Evolutionary conservation across 2,113 vertebrate genomes (phyloP).

Genomic region (Acrocephalus arundinaceus): DNA sequence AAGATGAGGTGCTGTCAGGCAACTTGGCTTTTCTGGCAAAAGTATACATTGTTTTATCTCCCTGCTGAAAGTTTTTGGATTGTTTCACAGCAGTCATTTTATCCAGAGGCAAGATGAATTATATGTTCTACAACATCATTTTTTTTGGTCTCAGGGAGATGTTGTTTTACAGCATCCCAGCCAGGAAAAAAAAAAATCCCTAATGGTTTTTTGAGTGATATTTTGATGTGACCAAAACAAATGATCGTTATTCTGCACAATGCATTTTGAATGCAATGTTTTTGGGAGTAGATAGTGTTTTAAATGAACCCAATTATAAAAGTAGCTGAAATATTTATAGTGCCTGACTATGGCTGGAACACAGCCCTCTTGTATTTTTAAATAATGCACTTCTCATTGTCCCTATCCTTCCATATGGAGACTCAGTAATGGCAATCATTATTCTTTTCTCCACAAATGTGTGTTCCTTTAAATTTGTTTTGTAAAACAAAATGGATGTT

Average conservation of each 20-base stretch:
- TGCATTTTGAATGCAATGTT: neutral
- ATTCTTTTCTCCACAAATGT: neutral
- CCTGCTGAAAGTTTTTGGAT: neutral
- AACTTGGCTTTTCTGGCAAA: neutral
- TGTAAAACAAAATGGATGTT: neutral
- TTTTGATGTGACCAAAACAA: constrained; percentile 42
- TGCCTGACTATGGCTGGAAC: neutral
- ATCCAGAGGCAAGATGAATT: constrained; percentile 17
- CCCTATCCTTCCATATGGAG: neutral
- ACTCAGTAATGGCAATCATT: neutral
- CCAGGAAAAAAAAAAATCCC: neutral
- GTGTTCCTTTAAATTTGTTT: neutral
- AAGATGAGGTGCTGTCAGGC: neutral
- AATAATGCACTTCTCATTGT: neutral
- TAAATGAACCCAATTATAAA: constrained; percentile 34
- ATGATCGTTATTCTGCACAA: neutral
- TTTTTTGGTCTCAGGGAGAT: neutral
- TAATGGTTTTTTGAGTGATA: neutral
- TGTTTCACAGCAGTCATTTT: constrained; percentile 21
- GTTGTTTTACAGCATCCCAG: neutral
- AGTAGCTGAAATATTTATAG: constrained; percentile 28
- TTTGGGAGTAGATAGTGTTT: constrained; percentile 14
- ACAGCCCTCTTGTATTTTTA: neutral
- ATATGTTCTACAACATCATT: neutral
- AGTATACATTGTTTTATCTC: neutral